Evolutionary conservation across 2,113 vertebrate species (phyloP).

Genomic region (Malurus elegans): DNA sequence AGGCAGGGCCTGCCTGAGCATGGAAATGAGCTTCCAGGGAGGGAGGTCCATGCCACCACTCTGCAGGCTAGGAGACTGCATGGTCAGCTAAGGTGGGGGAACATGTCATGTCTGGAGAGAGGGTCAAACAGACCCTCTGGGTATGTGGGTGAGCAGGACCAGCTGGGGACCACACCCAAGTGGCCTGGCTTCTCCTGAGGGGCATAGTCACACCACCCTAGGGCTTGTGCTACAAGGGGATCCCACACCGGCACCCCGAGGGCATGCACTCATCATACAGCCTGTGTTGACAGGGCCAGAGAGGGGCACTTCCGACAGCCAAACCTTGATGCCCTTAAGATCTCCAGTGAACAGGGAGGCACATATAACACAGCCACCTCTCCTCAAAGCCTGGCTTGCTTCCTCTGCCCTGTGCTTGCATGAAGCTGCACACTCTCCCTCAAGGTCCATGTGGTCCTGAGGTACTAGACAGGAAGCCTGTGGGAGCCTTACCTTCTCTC

Average conservation of each 20-base stretch:
- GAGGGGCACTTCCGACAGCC: not conserved
- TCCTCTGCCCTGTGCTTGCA: accelerated
- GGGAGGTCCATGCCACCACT: not conserved
- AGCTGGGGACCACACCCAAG: not conserved
- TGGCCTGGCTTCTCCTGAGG: not conserved
- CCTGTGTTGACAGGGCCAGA: not conserved
- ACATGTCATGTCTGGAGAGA: not conserved
- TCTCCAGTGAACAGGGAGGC: not conserved
- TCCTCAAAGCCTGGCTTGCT: not conserved
- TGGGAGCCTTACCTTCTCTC: not conserved
- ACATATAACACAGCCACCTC: not conserved
- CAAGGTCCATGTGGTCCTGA: not conserved
- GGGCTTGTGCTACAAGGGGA: not conserved
- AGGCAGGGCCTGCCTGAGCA: not conserved
- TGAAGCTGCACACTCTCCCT: not conserved
- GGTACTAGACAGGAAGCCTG: not conserved
- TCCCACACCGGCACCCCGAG: not conserved
- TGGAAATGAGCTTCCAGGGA: not conserved
- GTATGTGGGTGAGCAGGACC: not conserved
- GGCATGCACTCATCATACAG: not conserved
- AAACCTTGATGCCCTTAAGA: not conserved
- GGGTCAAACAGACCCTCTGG: not conserved
- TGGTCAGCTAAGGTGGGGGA: not conserved
- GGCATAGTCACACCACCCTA: not conserved
- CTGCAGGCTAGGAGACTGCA: not conserved